Conservation (phyloP, 2,888 invertebrate genomes). For the Vannuccia rotundouncinata region DNA sequence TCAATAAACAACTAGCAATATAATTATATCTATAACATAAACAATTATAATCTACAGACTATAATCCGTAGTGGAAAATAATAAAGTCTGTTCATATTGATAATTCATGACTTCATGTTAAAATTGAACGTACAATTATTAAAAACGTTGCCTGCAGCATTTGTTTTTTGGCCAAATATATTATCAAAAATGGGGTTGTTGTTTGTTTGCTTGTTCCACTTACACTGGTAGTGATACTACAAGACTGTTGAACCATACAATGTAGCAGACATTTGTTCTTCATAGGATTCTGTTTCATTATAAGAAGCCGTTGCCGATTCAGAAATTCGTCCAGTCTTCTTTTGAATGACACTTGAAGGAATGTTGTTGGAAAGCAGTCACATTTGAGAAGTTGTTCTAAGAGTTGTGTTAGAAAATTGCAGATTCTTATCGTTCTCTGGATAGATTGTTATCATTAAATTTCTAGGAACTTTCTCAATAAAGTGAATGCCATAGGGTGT, state of each 20-base stretch:
- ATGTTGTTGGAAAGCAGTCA: not conserved
- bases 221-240: not conserved
- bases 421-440: not conserved
- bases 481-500: not conserved
- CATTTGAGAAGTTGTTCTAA: not conserved
- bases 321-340: not conserved
- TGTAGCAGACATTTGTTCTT: not conserved
- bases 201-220: not conserved
- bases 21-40: not conserved
- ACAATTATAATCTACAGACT: not conserved
- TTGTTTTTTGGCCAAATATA: not conserved
- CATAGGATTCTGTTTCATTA: not conserved
- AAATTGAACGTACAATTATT: not conserved
- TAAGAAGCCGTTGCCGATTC: not conserved
- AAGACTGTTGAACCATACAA: not conserved
- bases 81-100: not conserved
- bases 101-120: not conserved
- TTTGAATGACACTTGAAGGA: not conserved
- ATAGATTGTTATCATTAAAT: not conserved
- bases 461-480: not conserved
- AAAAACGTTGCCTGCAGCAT: not conserved
- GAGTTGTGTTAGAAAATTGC: not conserved
- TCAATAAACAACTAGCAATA: not conserved
- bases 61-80: not conserved
- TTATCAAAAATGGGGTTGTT: not conserved